Percentiles rank a stretch among this genome's conserved stretches.
Conservation (phyloP, 2,113 vertebrate genomes). For the Spea multiplicata region DNA sequence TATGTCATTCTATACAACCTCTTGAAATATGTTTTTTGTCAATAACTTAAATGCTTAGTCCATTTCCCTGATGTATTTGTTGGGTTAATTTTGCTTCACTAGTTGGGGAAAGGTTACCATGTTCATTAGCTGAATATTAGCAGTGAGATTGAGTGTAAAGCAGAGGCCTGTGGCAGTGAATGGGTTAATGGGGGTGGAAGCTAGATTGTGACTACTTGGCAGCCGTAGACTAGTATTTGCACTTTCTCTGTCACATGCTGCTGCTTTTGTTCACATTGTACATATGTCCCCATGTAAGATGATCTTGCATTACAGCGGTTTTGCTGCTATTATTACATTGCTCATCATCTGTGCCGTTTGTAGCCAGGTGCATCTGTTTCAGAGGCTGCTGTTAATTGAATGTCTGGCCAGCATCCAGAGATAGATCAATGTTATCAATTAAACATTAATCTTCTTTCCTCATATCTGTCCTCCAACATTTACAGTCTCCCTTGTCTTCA, state of each 20-base stretch:
- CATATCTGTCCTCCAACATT: neutral
- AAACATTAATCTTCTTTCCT: neutral
- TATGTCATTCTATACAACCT: no score
- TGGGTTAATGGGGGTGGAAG: neutral
- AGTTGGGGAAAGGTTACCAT: no score
- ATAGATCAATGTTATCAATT: neutral
- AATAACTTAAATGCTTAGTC: no score
- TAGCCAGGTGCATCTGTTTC: conserved; percentile 13
- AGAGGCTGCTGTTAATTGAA: conserved; percentile 12
- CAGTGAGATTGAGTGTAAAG: no score
- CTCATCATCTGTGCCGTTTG: conserved; percentile 3
- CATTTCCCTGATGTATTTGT: no score
- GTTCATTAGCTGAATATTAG: no score
- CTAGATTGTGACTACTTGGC: neutral
- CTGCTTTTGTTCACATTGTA: neutral
- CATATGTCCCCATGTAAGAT: conserved; percentile 20
- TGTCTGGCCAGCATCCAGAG: conserved; percentile 16
- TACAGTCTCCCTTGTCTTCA: neutral
- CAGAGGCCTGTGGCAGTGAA: neutral
- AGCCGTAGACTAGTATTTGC: neutral
- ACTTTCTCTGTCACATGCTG: neutral
- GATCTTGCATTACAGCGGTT: conserved; percentile 18
- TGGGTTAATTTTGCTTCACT: no score
- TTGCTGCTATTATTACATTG: neutral
- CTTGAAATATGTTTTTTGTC: no score